These are phyloP conservation scores for Lepidotrigona ventralis DNA, from an alignment of 1,140 invertebrate genomes.

Conservation along the genomic window DNA sequence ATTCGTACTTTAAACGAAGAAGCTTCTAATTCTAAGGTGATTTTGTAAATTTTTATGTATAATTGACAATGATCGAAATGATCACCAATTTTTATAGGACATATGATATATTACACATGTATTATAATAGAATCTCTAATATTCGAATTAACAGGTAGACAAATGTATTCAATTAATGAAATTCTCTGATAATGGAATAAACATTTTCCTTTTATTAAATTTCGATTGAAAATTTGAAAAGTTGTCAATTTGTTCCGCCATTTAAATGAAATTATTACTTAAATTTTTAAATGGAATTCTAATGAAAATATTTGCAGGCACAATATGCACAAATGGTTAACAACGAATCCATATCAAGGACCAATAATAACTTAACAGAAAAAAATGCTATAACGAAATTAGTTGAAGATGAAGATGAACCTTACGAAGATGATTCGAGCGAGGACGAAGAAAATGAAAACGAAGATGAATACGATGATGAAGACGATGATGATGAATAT, in stretches of 20 bases:
- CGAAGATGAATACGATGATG: constrained; percentile 67
- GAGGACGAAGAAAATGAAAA: constrained; percentile 62
- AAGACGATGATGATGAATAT: constrained; percentile 67
- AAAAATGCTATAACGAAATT: constrained; percentile 64
- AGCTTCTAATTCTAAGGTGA: constrained; percentile 63
- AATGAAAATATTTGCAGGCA: constrained; percentile 51
- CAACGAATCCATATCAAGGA: not conserved
- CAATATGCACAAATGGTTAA: constrained; percentile 57
- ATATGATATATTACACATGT: no score
- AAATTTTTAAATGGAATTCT: not conserved
- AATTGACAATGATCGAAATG: not conserved
- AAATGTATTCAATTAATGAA: not conserved
- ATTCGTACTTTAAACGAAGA: constrained; percentile 69
- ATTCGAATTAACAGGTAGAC: not conserved
- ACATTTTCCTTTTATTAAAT: not conserved
- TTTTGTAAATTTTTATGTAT: not conserved
- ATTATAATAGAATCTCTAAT: no score
- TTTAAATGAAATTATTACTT: no score
- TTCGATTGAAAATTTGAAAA: no score
- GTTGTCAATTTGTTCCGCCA: no score
- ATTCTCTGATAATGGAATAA: not conserved
- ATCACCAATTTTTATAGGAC: not conserved
- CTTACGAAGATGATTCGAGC: constrained; percentile 58
- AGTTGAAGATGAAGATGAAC: constrained; percentile 66
- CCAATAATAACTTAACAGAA: not conserved